Conservation (phyloP, 2,113 vertebrate species). For the Phrynosoma platyrhinos region DNA sequence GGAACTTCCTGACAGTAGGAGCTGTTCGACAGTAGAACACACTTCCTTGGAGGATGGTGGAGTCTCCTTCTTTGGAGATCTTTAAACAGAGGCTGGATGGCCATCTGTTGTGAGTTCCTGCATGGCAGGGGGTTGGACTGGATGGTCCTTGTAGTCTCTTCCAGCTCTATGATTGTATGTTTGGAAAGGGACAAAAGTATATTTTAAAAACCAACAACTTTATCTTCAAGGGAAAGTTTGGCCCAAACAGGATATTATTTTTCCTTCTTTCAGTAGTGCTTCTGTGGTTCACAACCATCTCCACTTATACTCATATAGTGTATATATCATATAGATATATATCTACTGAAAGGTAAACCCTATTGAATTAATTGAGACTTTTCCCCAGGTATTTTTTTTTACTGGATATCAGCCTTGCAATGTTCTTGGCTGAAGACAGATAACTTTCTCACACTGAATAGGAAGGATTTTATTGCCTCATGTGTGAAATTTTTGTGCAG, state of each 20-base stretch:
- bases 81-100: too few species aligned
- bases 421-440: not conserved
- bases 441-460: not conserved
- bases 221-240: not conserved
- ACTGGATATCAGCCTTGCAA: not conserved
- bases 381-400: not conserved
- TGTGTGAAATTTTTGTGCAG: not conserved
- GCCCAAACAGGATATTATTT: not conserved
- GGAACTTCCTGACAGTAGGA: too few species aligned
- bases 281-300: not conserved
- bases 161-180: not conserved
- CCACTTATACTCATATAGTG: not conserved
- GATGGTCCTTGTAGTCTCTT: too few species aligned
- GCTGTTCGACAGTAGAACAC: too few species aligned
- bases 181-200: not conserved
- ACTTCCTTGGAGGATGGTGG: too few species aligned
- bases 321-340: too few species aligned
- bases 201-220: not conserved
- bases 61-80: too few species aligned
- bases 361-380: not conserved
- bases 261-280: not conserved
- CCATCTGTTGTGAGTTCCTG: too few species aligned
- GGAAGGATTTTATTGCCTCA: not conserved
- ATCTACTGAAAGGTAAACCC: too few species aligned
- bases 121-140: too few species aligned